phyloP scores from a whole-genome alignment of 2,113 vertebrate genomes.

The Pteruthius melanotis region DNA sequence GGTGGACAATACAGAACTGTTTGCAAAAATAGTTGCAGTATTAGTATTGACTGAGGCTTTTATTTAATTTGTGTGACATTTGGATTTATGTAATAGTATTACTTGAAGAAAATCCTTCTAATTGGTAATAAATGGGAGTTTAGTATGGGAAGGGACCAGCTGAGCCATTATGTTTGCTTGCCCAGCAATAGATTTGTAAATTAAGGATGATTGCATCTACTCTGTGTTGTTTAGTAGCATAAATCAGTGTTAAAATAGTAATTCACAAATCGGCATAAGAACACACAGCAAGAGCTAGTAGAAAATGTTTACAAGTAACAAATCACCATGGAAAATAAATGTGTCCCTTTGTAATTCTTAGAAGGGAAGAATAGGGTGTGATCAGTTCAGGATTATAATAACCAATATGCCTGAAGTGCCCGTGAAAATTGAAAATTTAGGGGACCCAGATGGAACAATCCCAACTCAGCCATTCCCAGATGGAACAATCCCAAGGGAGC shows the following conservation, averaged over 20 bases:
- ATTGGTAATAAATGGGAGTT: not conserved
- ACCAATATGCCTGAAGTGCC: not conserved
- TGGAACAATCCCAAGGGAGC: not conserved
- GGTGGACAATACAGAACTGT: not conserved
- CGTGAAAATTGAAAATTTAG: not conserved
- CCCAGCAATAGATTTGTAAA: not conserved
- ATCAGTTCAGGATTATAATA: not conserved
- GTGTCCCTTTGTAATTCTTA: not conserved
- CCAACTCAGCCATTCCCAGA: too few species aligned
- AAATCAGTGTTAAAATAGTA: not conserved
- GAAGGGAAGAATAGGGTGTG: not conserved
- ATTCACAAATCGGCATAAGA: not conserved
- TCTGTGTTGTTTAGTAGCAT: not conserved
- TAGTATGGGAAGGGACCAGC: not conserved
- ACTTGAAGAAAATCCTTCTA: not conserved
- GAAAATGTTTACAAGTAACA: not conserved
- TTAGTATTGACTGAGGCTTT: not conserved
- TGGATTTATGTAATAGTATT: not conserved
- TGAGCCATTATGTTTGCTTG: not conserved
- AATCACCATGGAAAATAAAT: not conserved
- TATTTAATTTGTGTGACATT: not conserved
- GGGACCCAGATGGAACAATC: fast-evolving
- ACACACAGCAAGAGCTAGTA: not conserved
- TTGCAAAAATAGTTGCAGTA: not conserved
- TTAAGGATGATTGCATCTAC: not conserved